Conservation (phyloP, 2,797 vertebrate species). For the Dendrocincla fuliginosa region DNA sequence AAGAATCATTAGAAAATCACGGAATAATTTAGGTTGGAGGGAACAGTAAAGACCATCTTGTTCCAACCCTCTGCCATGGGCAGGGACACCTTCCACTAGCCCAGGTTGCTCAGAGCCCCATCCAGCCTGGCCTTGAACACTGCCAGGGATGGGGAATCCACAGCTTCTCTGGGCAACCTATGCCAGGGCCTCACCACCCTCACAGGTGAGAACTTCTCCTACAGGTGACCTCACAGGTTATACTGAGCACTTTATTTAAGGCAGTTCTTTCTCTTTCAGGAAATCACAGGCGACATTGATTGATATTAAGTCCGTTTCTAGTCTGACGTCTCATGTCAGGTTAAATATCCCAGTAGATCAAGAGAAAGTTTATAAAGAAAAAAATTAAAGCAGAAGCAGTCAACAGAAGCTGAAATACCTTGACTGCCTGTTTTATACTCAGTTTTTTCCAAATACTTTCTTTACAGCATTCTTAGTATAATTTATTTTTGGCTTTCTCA, state of each 20-base stretch:
- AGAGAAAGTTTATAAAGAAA: not conserved
- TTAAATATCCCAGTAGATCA: not conserved
- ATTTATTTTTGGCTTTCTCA: not conserved
- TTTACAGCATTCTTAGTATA: not conserved
- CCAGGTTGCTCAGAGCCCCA: not conserved
- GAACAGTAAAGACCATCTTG: not conserved
- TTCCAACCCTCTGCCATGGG: not conserved
- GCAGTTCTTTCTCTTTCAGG: not conserved
- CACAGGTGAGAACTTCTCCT: not conserved
- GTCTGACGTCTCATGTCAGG: not conserved
- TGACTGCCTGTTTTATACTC: not conserved
- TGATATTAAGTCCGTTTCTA: not conserved
- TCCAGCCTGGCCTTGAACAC: not conserved
- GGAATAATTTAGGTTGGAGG: fast-evolving
- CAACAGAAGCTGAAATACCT: not conserved
- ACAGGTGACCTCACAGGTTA: not conserved
- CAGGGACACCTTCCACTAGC: not conserved
- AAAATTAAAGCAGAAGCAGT: not conserved
- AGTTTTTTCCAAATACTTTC: not conserved
- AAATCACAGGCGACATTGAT: not conserved
- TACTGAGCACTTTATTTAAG: not conserved
- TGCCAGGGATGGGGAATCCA: not conserved
- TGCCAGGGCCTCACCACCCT: not conserved
- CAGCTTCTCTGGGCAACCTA: not conserved
- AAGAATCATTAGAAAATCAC: not conserved